Base-by-base conservation (phyloP, 2,888 invertebrate genomes). In the Hetaerina titia region DNA sequence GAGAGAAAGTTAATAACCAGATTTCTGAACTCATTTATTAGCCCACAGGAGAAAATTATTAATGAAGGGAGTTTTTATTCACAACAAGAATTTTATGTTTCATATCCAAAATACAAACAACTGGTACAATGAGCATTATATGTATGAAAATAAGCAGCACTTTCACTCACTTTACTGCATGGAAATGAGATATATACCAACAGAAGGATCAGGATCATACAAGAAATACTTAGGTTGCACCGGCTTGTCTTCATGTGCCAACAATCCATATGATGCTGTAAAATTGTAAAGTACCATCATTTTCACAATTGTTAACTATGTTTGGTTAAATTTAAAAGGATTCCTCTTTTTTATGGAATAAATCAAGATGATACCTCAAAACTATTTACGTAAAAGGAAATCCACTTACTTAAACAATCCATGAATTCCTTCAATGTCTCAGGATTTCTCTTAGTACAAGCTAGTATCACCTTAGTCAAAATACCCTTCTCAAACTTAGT, bases 201-300 rank as follows among this genome's bases (percentile, higher is more conserved):
- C 92, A n/a, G 92, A n/a, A 74, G 92, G 69, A n/a, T 92, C 92
- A 22, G 92, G 11, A 45, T 92, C 92, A 74, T 92, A 92, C 8
- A 69, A 19, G 45, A 92, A 92, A 22, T 92, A 69, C 56, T 92
- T 69, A 5, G 69, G 92, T 63, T 45, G 31, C 22, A 92, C 56
- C 56, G 92, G 11, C 13, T 92, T 4, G n/a, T 92, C 92, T n/a
- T n/a, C 63, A 6, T 2, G 4, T 17, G 69, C 56, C 6, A 19
- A 13, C 31, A 92, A n/a, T 15, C 92, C 92, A 56, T 69, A 92
- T 11, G 19, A 9, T 13, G 69, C 92, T 92, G n/a, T 0, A 63
- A 69, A 74, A 81, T 81, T 81, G 31, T 8, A 31, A 22, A n/a
- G n/a, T 31, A 31, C 13, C 15, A 31, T 81, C 22, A 81, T 31